Conservation (phyloP, 2,113 vertebrate genomes). For the Cottus gobio region DNA sequence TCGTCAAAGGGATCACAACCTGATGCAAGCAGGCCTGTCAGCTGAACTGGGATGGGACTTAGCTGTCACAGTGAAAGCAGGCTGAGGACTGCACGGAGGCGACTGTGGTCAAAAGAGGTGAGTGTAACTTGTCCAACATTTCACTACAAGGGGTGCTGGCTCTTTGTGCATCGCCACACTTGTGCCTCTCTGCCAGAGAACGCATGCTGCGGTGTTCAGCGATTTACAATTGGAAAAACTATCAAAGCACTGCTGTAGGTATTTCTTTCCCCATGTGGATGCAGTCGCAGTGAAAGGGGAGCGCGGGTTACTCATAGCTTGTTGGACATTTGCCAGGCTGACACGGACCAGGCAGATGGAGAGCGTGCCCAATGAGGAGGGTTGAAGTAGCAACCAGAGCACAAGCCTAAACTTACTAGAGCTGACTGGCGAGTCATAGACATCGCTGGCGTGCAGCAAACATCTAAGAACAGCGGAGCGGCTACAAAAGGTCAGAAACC, state of each 20-base stretch:
- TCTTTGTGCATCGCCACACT: slow-evolving; percentile 56
- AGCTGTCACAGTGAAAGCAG: slow-evolving; percentile 53
- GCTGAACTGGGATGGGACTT: slow-evolving; percentile 47
- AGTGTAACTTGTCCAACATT: slow-evolving; percentile 60
- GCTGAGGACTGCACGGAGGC: slow-evolving; percentile 45
- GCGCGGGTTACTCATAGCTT: slow-evolving; percentile 40
- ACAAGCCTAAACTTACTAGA: slow-evolving; percentile 57
- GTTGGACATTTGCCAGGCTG: slow-evolving; percentile 65
- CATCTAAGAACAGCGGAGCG: slow-evolving; percentile 43
- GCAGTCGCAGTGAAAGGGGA: slow-evolving; percentile 39
- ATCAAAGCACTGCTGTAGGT: slow-evolving; percentile 64
- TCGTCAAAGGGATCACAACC: slow-evolving; percentile 57
- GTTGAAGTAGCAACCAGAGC: slow-evolving; percentile 64
- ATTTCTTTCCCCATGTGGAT: slow-evolving; percentile 54
- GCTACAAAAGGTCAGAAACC: slow-evolving; percentile 49
- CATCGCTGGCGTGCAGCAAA: slow-evolving; percentile 50
- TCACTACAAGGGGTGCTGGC: slow-evolving; percentile 44
- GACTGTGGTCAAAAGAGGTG: slow-evolving; percentile 63
- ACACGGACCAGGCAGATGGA: slow-evolving; percentile 56
- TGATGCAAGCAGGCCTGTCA: slow-evolving; percentile 58
- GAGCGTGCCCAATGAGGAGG: slow-evolving; percentile 40
- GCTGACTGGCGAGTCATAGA: slow-evolving; percentile 46
- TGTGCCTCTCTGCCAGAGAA: slow-evolving; percentile 38
- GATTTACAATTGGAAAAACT: slow-evolving; percentile 36
- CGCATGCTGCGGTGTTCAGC: slow-evolving; percentile 24